Percentiles rank a stretch among this genome's conserved stretches.
phyloP scores from a whole-genome alignment of 2,888 invertebrate species.

The Cephus spinipes region DNA sequence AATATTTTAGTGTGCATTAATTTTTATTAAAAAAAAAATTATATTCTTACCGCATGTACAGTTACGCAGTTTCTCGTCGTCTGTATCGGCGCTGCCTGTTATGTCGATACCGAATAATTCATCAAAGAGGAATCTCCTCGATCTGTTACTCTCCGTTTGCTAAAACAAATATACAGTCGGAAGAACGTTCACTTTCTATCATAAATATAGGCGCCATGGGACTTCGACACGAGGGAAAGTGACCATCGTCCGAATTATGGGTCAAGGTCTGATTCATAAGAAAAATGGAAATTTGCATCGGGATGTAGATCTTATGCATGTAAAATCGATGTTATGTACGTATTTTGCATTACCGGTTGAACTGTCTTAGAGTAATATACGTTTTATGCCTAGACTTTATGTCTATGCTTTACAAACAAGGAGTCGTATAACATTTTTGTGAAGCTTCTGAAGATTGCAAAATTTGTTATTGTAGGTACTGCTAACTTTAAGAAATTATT shows the following conservation, averaged over 20 bases:
- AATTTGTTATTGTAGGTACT: not conserved
- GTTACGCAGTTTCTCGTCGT: conserved; percentile 71
- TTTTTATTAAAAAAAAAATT: conserved; percentile 10
- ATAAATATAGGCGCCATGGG: conserved; percentile 2
- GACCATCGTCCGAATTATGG: conserved; percentile 47
- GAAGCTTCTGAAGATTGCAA: no score
- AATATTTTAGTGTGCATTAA: not conserved
- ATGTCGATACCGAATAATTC: conserved; percentile 76
- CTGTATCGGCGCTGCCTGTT: conserved; percentile 63
- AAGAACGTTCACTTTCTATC: conserved; percentile 12
- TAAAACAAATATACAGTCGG: conserved; percentile 25
- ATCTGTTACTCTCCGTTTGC: conserved; percentile 67
- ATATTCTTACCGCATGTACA: conserved; percentile 80
- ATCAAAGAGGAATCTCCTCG: conserved; percentile 79
- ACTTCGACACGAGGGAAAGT: conserved; percentile 44
- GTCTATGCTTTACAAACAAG: not conserved
- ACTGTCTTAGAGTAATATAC: not conserved
- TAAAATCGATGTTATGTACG: not conserved
- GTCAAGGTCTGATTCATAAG: conserved; percentile 49
- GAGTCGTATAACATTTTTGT: no score
- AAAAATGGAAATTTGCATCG: conserved; percentile 24
- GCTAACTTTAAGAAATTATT: not conserved
- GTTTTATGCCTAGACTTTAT: not conserved
- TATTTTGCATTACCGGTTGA: not conserved
- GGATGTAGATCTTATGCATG: conserved; percentile 1